Conservation (phyloP, 2,888 invertebrate species). For the Drosophila prostipennis region DNA sequence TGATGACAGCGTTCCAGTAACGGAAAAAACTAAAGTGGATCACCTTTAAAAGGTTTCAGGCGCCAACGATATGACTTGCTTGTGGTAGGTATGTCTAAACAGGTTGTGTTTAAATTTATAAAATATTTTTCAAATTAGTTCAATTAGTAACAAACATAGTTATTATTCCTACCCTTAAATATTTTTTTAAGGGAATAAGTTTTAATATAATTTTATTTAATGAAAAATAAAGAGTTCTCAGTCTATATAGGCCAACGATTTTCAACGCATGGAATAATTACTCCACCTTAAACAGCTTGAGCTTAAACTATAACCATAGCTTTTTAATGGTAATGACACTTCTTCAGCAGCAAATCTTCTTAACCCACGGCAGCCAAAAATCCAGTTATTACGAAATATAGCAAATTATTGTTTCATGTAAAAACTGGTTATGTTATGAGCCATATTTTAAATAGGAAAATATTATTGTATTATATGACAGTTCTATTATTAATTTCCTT, state of each 20-base stretch:
- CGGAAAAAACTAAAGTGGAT: conserved; percentile 21
- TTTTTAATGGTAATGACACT: conserved; percentile 49
- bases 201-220: neutral
- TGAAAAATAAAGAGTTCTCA: too few relatives aligned
- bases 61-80: too few relatives aligned
- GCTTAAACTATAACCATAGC: conserved; percentile 20
- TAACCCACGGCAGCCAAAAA: neutral
- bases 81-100: neutral
- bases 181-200: too few relatives aligned
- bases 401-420: too few relatives aligned
- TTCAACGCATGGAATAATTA: neutral
- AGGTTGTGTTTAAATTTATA: too few relatives aligned
- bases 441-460: too few relatives aligned
- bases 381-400: too few relatives aligned
- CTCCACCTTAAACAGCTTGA: conserved; percentile 1
- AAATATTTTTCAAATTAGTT: neutral
- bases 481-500: too few relatives aligned
- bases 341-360: conserved; percentile 18
- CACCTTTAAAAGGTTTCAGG: neutral
- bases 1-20: conserved; percentile 9
- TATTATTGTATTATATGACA: too few relatives aligned
- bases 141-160: too few relatives aligned
- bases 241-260: neutral
- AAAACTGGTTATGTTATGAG: too few relatives aligned
- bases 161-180: too few relatives aligned